These are phyloP conservation scores for Manis javanica DNA, from an alignment of 2,797 vertebrate genomes.

Conservation along the genomic window DNA sequence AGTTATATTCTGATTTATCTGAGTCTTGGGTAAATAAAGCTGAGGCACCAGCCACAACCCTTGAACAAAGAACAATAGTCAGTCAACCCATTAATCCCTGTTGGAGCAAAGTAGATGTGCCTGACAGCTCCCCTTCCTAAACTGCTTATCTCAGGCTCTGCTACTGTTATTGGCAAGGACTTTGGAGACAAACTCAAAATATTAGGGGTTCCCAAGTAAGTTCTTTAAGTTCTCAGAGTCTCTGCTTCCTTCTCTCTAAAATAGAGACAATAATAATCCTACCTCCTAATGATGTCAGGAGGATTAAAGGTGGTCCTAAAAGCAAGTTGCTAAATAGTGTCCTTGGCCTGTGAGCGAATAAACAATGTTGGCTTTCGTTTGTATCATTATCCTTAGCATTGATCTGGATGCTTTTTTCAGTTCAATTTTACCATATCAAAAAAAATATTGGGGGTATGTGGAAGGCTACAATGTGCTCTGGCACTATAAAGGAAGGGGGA, in stretches of 20 bases:
- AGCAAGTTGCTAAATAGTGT: neutral
- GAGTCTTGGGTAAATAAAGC: constrained; percentile 45
- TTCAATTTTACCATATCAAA: constrained; percentile 8
- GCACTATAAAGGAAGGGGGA: neutral
- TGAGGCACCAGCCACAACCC: neutral
- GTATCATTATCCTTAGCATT: neutral
- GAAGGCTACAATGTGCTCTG: neutral
- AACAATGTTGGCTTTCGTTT: neutral
- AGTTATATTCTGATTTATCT: constrained; percentile 39
- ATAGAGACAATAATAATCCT: neutral
- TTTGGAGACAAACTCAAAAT: neutral
- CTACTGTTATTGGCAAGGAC: neutral
- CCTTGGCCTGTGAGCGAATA: neutral
- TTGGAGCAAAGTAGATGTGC: neutral
- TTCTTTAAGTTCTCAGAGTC: neutral
- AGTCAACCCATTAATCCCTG: neutral
- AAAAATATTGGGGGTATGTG: neutral
- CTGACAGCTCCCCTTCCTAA: neutral
- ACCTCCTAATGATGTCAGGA: neutral
- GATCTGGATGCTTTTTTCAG: neutral
- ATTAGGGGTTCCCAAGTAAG: neutral
- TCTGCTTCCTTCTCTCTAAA: constrained; percentile 18
- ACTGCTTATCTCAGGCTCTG: neutral
- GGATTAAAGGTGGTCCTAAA: neutral
- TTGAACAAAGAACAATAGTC: constrained; percentile 17